Evolutionary conservation across 1,140 invertebrate species (phyloP).

Genomic region (Dermatophagoides farinae): DNA sequence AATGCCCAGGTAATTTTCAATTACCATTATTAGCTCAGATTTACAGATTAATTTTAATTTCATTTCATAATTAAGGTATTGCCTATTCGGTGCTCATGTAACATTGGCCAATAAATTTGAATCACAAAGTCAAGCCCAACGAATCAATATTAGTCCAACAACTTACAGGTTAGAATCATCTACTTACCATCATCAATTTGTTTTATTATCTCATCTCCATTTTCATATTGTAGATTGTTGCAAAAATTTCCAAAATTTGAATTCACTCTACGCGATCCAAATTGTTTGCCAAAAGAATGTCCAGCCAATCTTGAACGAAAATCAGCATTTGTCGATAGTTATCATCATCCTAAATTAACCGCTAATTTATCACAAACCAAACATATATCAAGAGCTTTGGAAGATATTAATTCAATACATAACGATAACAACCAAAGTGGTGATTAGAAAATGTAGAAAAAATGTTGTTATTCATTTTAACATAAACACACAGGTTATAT

Average conservation of each 20-base stretch:
- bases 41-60: too few species aligned
- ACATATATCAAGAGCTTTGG: slow-evolving; percentile 16
- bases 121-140: slow-evolving; percentile 65
- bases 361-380: neutral
- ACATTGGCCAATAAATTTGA: slow-evolving; percentile 75
- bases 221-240: slow-evolving; percentile 39
- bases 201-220: neutral
- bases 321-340: slow-evolving; percentile 63
- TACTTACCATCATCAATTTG: neutral
- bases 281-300: slow-evolving; percentile 64
- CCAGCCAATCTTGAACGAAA: slow-evolving; percentile 50
- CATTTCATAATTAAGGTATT: slow-evolving; percentile 6
- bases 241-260: slow-evolving; percentile 49
- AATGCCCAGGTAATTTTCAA: slow-evolving; percentile 11
- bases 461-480: too few species aligned
- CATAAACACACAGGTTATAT: too few species aligned
- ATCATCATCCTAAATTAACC: slow-evolving; percentile 43
- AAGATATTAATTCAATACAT: neutral
- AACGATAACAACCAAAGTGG: neutral
- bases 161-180: slow-evolving; percentile 51
- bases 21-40: too few species aligned
- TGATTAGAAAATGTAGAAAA: too few species aligned
- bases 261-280: slow-evolving; percentile 46
- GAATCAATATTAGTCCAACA: slow-evolving; percentile 76
- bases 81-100: slow-evolving; percentile 25